These are phyloP conservation scores for Lasius fuliginosus DNA, from an alignment of 2,888 invertebrate species.

Conservation along the genomic window DNA sequence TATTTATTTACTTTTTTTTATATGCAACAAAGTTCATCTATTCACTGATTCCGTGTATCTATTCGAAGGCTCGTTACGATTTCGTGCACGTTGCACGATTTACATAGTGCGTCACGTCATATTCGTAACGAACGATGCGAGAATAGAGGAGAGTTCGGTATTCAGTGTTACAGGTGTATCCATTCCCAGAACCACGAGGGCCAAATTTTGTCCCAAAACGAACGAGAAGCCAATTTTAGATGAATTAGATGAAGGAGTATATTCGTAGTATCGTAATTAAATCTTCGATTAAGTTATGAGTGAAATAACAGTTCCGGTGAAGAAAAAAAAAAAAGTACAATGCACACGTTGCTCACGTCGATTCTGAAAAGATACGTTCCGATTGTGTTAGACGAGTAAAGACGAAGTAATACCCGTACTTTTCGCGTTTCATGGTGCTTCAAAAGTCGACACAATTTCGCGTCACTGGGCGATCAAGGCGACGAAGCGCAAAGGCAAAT, in stretches of 20 bases:
- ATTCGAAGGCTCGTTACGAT: constrained; percentile 29
- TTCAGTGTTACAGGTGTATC: constrained; percentile 40
- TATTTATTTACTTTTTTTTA: constrained; percentile 23
- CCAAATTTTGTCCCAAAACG: constrained; percentile 13
- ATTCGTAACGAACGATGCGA: constrained; percentile 32
- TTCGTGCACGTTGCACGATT: constrained; percentile 18
- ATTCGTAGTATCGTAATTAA: constrained; percentile 56
- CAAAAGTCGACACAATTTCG: constrained; percentile 31
- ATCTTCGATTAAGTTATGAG: constrained; percentile 35
- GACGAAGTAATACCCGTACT: not conserved
- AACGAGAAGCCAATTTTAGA: constrained; percentile 62
- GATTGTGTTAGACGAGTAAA: not conserved
- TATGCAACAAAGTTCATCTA: not conserved
- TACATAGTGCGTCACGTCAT: constrained; percentile 24
- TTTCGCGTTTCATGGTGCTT: not conserved
- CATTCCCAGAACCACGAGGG: constrained; percentile 47
- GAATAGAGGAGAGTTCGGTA: constrained; percentile 33
- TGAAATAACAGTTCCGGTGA: constrained; percentile 20
- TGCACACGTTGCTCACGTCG: not conserved
- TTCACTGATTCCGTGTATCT: constrained; percentile 16
- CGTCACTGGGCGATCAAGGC: constrained; percentile 44
- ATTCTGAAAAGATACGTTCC: not conserved
- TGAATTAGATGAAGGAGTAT: constrained; percentile 60
- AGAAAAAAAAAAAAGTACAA: constrained; percentile 25
- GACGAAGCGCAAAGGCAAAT: constrained; percentile 51